Evolutionary conservation across 1,140 invertebrate species (phyloP), one percentile per base, ranked within the genome.

Genomic region (Cydia splendana): DNA sequence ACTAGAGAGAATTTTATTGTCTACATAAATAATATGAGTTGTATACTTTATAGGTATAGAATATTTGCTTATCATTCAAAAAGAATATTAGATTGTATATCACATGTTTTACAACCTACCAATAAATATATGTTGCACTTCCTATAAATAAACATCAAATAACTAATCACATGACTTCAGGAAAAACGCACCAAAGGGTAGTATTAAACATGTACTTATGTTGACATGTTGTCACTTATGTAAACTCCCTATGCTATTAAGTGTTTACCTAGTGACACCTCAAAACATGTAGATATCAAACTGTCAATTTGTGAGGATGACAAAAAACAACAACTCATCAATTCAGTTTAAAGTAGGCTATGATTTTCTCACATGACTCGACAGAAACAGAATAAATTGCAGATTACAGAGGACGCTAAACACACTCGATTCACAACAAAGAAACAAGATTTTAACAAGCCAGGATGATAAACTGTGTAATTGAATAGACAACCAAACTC

Each of bases 301-400:
- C 62, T 62, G 28, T 57, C 67, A 78, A 34, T 76, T 79, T 65
- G 18, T 38, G 34, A 69, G 65, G 65, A 69, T 69, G 65, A 69
- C 73, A 67, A 77, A 53, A 77, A 74, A 42, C 18, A n/a, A 20
- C 20, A 77, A 65, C 45, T 42, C 62, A 73, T 48, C 42, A 30
- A 28, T 45, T 76, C 48, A 67, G 6, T n/a, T 51, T 7, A 76
- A 78, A 82, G 30, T 28, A 51, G 57, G n/a, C 28, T 78, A 65
- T 84, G 77, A 88, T 88, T 89, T 81, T 83, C 80, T 80, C 45
- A 77, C 73, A 84, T 89, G 84, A 86, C 82, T 79, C 12, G 12
- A 76, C 77, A 84, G 65, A 69, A 78, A n/a, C 12, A 65, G 34
- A 10, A 20, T 76, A 77, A 83, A 86, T 86, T 79, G 83, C 79